These are phyloP conservation scores for Drosophila sordidula DNA, from an alignment of 2,888 invertebrate species.

Conservation along the genomic window DNA sequence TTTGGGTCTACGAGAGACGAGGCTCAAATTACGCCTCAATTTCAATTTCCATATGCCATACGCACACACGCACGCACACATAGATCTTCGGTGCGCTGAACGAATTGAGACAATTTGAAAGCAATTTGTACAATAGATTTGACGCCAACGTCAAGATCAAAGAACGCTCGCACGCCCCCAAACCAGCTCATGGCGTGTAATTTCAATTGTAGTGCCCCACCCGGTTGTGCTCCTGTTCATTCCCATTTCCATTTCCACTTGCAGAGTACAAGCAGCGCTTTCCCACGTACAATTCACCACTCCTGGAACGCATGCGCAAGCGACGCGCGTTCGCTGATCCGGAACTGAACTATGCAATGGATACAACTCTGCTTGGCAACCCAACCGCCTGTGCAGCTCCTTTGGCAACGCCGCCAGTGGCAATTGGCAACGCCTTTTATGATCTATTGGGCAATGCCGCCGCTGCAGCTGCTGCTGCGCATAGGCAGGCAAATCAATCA, in stretches of 20 bases:
- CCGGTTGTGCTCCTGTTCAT: slow-evolving; percentile 11
- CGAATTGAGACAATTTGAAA: slow-evolving; percentile 59
- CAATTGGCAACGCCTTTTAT: slow-evolving; percentile 43
- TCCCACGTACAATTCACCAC: slow-evolving; percentile 82
- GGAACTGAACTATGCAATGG: slow-evolving; percentile 84
- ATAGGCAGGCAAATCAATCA: slow-evolving; percentile 51
- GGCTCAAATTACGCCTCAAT: slow-evolving; percentile 47
- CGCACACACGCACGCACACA: background rate
- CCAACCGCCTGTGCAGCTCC: slow-evolving; percentile 43
- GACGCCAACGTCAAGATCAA: slow-evolving; percentile 48
- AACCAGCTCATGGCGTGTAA: slow-evolving; percentile 25
- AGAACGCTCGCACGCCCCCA: slow-evolving; percentile 21
- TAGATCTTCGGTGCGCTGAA: slow-evolving; percentile 21
- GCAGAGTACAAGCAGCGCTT: slow-evolving; percentile 83
- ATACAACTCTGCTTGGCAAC: slow-evolving; percentile 70
- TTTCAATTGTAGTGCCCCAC: slow-evolving; percentile 38
- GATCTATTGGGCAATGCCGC: slow-evolving; percentile 49
- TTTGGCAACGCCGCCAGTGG: slow-evolving; percentile 38
- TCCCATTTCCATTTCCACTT: slow-evolving; percentile 27
- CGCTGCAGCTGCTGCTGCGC: slow-evolving; percentile 29
- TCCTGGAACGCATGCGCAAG: slow-evolving; percentile 85
- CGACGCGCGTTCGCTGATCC: slow-evolving; percentile 86
- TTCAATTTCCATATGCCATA: slow-evolving; percentile 30
- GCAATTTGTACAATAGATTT: slow-evolving; percentile 53
- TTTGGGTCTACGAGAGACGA: slow-evolving; percentile 11